phyloP scores from a whole-genome alignment of 1,140 invertebrate genomes.

The Holcopasites calliopsidis region DNA sequence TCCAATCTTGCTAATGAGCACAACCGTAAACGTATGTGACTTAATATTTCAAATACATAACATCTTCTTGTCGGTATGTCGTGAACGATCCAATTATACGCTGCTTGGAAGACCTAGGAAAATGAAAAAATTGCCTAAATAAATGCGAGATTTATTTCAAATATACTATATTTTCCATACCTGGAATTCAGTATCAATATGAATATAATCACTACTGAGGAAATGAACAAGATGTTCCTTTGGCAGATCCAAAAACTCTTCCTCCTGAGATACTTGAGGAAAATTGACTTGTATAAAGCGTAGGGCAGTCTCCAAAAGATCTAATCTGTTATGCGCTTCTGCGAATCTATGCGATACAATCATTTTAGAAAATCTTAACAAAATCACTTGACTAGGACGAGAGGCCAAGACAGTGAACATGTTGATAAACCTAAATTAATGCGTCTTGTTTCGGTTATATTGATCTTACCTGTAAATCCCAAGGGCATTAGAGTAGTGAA shows the following conservation, averaged over 20 bases:
- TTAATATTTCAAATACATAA: slow-evolving; percentile 93
- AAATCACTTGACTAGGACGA: no score
- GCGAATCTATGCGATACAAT: slow-evolving; percentile 87
- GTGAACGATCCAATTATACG: slow-evolving; percentile 93
- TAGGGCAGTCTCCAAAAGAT: slow-evolving; percentile 89
- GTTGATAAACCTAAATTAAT: background rate
- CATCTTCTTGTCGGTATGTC: slow-evolving; percentile 89
- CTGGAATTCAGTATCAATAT: slow-evolving; percentile 95
- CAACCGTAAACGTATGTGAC: slow-evolving; percentile 90
- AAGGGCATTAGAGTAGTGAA: slow-evolving; percentile 94
- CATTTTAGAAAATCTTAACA: background rate
- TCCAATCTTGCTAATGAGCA: slow-evolving; percentile 91
- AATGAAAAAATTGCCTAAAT: background rate
- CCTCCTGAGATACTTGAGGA: slow-evolving; percentile 88
- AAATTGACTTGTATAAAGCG: slow-evolving; percentile 94
- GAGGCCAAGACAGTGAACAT: no score
- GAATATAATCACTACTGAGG: slow-evolving; percentile 92
- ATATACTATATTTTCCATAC: slow-evolving; percentile 73
- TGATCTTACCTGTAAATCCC: slow-evolving; percentile 88
- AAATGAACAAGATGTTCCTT: slow-evolving; percentile 89
- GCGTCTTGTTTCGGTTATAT: background rate
- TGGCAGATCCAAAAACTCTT: slow-evolving; percentile 94
- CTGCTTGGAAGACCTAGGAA: slow-evolving; percentile 90
- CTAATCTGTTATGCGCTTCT: slow-evolving; percentile 92
- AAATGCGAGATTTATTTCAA: background rate